Conservation (phyloP, 1,140 invertebrate species). For the Drosophila parabipectinata region DNA sequence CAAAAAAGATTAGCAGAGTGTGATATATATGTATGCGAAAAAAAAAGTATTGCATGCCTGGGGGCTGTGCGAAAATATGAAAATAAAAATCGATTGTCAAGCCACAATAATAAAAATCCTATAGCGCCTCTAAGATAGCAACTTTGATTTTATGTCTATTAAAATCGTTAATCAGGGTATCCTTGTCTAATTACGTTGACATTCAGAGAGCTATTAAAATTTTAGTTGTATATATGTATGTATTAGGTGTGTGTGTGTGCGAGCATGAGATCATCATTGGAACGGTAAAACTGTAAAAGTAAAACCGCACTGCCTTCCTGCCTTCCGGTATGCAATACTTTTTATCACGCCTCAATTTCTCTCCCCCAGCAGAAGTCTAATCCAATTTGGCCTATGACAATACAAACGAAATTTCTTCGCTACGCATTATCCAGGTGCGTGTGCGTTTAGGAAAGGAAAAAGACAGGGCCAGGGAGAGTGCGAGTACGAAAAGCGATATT, state of each 20-base stretch:
- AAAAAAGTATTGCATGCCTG: conserved; percentile 75
- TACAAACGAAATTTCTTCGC: conserved; percentile 73
- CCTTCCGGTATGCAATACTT: conserved; percentile 76
- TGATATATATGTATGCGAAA: conserved; percentile 35
- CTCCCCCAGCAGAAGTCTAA: conserved; percentile 49
- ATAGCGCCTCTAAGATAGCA: conserved; percentile 5
- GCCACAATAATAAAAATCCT: conserved; percentile 32
- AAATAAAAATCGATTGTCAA: conserved; percentile 78
- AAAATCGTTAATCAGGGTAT: conserved; percentile 34
- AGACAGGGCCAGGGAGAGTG: conserved; percentile 11
- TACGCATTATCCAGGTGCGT: conserved; percentile 72
- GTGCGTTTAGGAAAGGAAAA: conserved; percentile 58
- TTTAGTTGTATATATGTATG: conserved; percentile 5
- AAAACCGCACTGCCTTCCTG: conserved; percentile 13
- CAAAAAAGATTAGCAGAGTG: conserved; percentile 23
- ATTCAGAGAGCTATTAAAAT: conserved; percentile 8
- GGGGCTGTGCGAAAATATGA: conserved; percentile 51
- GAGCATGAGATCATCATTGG: conserved; percentile 71
- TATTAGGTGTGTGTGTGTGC: conserved; percentile 17
- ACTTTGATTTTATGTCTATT: conserved; percentile 8
- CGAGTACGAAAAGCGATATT: conserved; percentile 18
- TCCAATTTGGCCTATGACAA: conserved; percentile 66
- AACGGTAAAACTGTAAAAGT: conserved; percentile 24
- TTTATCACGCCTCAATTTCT: conserved; percentile 45
- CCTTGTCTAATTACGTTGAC: conserved; percentile 46